Evolutionary conservation across 2,797 vertebrate genomes (phyloP).

Genomic region (Rhodeus uyekii): DNA sequence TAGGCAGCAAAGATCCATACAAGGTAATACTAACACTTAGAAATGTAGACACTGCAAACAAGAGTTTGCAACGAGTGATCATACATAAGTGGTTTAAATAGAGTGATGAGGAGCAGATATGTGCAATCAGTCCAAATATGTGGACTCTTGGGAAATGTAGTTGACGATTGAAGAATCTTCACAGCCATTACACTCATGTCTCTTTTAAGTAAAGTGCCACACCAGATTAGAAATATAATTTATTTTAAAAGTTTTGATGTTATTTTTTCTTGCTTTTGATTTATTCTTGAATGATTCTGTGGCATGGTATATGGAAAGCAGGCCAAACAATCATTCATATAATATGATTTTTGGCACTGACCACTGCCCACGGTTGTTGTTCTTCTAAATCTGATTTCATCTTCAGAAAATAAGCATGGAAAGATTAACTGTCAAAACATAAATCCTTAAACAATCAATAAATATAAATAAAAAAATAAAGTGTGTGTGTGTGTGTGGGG

Average conservation of each 20-base stretch:
- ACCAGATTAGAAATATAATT: not conserved
- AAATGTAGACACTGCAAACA: too few species aligned
- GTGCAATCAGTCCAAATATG: too few species aligned
- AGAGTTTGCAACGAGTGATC: too few species aligned
- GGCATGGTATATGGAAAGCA: not conserved
- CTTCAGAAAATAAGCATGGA: not conserved
- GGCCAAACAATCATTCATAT: not conserved
- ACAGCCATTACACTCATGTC: not conserved
- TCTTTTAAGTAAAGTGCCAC: not conserved
- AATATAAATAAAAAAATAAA: too few species aligned
- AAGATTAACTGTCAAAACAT: not conserved
- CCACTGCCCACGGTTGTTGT: not conserved
- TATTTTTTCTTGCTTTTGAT: not conserved
- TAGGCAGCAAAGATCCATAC: too few species aligned
- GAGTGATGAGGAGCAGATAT: too few species aligned
- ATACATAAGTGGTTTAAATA: too few species aligned
- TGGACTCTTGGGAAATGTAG: too few species aligned
- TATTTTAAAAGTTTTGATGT: slow-evolving; percentile 1
- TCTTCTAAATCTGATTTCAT: not conserved
- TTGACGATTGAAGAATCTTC: too few species aligned
- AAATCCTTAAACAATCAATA: not conserved
- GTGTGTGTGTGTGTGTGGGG: too few species aligned
- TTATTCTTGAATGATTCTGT: not conserved
- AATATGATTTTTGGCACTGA: not conserved
- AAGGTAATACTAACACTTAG: too few species aligned